Base-by-base conservation (phyloP, 2,797 vertebrate genomes). In the Danio jaintianensis region DNA sequence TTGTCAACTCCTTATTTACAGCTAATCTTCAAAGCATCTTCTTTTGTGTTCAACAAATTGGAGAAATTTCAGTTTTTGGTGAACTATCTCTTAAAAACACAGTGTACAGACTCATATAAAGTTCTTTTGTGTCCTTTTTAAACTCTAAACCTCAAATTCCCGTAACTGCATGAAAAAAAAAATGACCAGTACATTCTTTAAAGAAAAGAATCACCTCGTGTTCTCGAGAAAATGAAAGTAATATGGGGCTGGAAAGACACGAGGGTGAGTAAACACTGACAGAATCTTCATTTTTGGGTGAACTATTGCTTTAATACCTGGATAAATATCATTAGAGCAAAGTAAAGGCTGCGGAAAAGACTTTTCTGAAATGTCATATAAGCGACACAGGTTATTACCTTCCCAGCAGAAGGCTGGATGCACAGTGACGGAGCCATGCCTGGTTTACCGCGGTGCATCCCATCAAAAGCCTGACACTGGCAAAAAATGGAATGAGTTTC, bases 401-500 rank as follows among this genome's bases (percentile, higher is more conserved):
- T 62, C 78, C 68, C 78, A 63, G 48, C 58, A 53, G 68, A 72
- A 59, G 6, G 6, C 67, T 63, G 68, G 55, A 62, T 50, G 18
- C 58, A 62, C 58, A 43, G 68, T 55, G 68, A 72, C 22, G 5
- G 68, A 53, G 18, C 47, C 58, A 79, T 53, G 48, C 38, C 77
- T 64, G 68, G 56, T 72, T 64, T 72, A 64, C 68, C 58, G 18
- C 10, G 15, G n/a, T 69, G 53, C 77, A 52, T 63, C 67, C 77
- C 56, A 58, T 56, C 52, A 47, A 63, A 75, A 40, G 7, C 53
- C 76, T 78, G 58, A 53, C 67, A 71, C 18, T 63, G 18, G 13
- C 55, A 53, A 63, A 52, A 79, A 79, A 79, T 64, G 47, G 58
- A 79, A 79, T 56, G 68, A 62, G 48, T 79, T 64, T 72, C 59